Conservation (phyloP, 2,888 invertebrate genomes). For the Hoplodrina blanda region DNA sequence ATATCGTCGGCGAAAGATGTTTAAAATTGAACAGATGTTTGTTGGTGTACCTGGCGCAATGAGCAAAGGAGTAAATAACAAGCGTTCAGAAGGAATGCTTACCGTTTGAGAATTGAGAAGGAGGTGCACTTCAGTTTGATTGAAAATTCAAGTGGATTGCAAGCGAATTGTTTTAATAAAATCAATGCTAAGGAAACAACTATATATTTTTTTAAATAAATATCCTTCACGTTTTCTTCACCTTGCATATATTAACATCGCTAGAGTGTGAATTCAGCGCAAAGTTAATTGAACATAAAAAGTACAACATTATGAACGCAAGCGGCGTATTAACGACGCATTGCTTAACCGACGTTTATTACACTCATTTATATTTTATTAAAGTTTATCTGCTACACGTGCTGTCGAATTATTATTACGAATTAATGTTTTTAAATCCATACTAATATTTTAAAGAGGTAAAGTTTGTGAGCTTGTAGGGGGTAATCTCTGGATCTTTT, state of each 20-base stretch:
- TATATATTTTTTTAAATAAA: not conserved
- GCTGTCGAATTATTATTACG: not conserved
- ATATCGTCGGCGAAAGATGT: not conserved
- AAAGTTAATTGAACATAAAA: not conserved
- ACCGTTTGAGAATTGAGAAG: slow-evolving; percentile 7
- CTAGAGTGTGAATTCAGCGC: not conserved
- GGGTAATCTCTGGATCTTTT: too few relatives aligned
- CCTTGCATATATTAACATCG: not conserved
- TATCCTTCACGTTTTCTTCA: not conserved
- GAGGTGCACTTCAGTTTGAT: slow-evolving; percentile 12
- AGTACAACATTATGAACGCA: not conserved
- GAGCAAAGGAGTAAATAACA: slow-evolving; percentile 20
- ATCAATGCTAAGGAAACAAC: not conserved
- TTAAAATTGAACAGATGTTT: slow-evolving; percentile 16
- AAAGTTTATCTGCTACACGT: slow-evolving; percentile 41
- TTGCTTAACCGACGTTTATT: slow-evolving; percentile 39
- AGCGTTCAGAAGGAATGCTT: slow-evolving; percentile 9
- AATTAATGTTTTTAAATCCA: too few relatives aligned
- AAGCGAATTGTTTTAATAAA: not conserved
- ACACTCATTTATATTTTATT: slow-evolving; percentile 39
- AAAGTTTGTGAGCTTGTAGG: too few relatives aligned
- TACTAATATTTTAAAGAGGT: too few relatives aligned
- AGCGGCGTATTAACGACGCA: slow-evolving; percentile 11
- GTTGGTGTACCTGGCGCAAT: slow-evolving; percentile 10
- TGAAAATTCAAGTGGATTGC: slow-evolving; percentile 15